Conservation (phyloP, 2,797 vertebrate genomes). For the Poeciliopsis gracilis region DNA sequence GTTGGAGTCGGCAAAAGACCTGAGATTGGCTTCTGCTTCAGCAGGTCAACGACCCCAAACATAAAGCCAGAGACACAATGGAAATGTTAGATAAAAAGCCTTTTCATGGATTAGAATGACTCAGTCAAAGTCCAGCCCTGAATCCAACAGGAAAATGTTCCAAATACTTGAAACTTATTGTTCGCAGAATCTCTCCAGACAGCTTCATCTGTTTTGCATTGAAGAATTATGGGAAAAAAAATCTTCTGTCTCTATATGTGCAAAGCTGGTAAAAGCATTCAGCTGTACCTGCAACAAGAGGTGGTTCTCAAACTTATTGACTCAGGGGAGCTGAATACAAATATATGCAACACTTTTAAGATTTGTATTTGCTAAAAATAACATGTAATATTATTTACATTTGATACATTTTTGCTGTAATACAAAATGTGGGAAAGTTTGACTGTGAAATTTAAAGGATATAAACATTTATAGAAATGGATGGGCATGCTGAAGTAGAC, state of each 20-base stretch:
- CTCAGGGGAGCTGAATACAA: neutral
- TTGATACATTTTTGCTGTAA: neutral
- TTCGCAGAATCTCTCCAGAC: neutral
- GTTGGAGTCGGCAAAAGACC: neutral
- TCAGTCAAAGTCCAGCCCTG: neutral
- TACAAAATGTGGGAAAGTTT: neutral
- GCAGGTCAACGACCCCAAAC: neutral
- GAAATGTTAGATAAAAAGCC: neutral
- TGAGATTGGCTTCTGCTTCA: neutral
- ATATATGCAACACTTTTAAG: neutral
- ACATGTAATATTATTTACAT: neutral
- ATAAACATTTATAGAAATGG: neutral
- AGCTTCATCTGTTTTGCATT: neutral
- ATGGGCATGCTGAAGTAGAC: neutral
- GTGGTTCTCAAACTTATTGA: neutral
- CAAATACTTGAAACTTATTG: neutral
- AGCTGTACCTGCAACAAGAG: neutral
- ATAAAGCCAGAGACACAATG: neutral
- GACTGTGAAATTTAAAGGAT: neutral
- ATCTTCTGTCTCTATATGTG: neutral
- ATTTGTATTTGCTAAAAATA: neutral
- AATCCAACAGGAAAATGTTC: neutral
- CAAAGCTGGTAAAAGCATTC: neutral
- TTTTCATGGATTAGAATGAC: neutral
- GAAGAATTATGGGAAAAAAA: neutral